Base-by-base conservation (phyloP, 1,140 invertebrate species). In the Philopotamus ludificatus region DNA sequence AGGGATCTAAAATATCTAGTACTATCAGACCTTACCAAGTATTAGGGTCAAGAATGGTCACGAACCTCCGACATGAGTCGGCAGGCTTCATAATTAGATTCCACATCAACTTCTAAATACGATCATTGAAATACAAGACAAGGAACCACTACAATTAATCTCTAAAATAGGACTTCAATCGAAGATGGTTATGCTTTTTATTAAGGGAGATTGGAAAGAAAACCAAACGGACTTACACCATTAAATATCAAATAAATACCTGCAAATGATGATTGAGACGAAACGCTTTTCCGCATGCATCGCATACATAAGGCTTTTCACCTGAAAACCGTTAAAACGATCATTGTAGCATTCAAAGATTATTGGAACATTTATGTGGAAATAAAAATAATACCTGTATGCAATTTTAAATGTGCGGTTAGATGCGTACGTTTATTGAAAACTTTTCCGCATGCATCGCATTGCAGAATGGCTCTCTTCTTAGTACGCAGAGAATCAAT, bases 381-480 rank as follows among this genome's bases (percentile, higher is more conserved):
- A 16, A 49, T 45, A 49, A n/a, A 23, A 25, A 15, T 25, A 20
- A 3, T n/a, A 63, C 62, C 62, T 42, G 62, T 63, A 44, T 63
- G 62, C 1, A 41, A 55, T 45, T 42, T 51, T 10, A 25, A n/a
- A 54, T 63, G 62, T 4, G 26, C 39, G 12, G 23, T 45, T 4
- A 70, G 47, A 26, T 66, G 54, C 4, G 16, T 22, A 1, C 20
- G 23, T 47, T 55, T 50, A 20, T 42, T 26, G 45, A 71, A 71
- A 26, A 51, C 44, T 45, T 53, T 63, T 8, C 54, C 63, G 44
- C 71, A 72, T 1, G 39, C 53, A 12, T 63, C 57, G 39, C 71
- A 72, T 41, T 41, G 25, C 64, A 62, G 25, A 1, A 28, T 34
- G n/a, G n/a, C n/a, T n/a, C n/a, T n/a, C n/a, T n/a, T n/a, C n/a